These are phyloP conservation scores for Oscheius myriophilus DNA, from an alignment of 2,888 invertebrate species.

Conservation along the genomic window DNA sequence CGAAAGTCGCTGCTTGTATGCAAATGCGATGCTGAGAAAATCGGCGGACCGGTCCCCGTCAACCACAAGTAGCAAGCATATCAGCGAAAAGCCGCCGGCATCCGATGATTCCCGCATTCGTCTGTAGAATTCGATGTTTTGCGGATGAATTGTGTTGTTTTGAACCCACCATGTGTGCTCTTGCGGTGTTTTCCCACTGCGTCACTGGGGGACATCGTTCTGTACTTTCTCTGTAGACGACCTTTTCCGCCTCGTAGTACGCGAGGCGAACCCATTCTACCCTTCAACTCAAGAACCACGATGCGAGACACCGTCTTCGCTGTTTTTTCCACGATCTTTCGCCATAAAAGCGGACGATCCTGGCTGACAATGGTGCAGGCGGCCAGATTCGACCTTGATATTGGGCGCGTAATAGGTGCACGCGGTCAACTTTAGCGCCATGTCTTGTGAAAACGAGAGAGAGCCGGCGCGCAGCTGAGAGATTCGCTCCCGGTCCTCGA, in stretches of 20 bases:
- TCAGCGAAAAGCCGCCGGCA: too few species aligned
- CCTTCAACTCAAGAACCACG: too few species aligned
- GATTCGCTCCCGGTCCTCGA: not conserved
- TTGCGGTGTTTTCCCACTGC: not conserved
- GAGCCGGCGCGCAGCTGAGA: conserved; percentile 6
- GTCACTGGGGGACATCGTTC: not conserved
- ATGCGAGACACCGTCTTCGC: not conserved
- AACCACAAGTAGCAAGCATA: too few species aligned
- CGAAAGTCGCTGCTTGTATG: too few species aligned
- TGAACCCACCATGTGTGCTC: too few species aligned
- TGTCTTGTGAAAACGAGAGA: conserved; percentile 25
- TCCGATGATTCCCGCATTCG: too few species aligned
- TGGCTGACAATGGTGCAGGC: conserved; percentile 16
- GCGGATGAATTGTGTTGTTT: too few species aligned
- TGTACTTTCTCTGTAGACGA: not conserved
- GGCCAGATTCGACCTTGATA: conserved; percentile 22
- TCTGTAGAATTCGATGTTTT: too few species aligned
- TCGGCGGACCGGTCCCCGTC: too few species aligned
- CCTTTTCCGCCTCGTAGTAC: too few species aligned
- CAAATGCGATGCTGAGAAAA: too few species aligned
- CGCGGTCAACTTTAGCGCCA: conserved; percentile 29
- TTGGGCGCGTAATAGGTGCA: conserved; percentile 29
- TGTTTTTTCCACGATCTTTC: not conserved
- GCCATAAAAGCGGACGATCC: conserved; percentile 16
- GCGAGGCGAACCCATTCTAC: too few species aligned